These are phyloP conservation scores for Saturnia pavonia DNA, from an alignment of 2,888 invertebrate genomes.

Conservation along the genomic window DNA sequence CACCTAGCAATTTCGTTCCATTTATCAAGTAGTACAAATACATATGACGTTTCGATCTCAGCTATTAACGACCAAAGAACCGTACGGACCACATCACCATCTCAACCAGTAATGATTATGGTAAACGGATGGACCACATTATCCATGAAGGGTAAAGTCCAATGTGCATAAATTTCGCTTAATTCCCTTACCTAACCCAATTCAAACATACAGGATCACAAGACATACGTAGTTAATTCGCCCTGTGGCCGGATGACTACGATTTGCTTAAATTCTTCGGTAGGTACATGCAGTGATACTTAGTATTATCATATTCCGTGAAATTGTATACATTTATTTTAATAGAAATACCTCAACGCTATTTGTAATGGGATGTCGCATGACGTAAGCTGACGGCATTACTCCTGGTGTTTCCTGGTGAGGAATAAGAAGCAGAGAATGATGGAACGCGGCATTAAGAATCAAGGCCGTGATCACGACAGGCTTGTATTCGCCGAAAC, in stretches of 20 bases:
- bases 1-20: slow-evolving; percentile 37
- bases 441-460: slow-evolving; percentile 90
- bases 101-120: background rate
- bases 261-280: slow-evolving; percentile 80
- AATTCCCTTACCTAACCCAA: slow-evolving; percentile 74
- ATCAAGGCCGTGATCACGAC: slow-evolving; percentile 90
- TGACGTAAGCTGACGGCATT: slow-evolving; percentile 88
- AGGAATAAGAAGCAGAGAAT: slow-evolving; percentile 89
- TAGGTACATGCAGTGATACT: slow-evolving; percentile 64
- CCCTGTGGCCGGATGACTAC: slow-evolving; percentile 74
- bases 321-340: slow-evolving; percentile 38
- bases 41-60: slow-evolving; percentile 27
- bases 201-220: slow-evolving; percentile 63
- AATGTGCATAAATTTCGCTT: slow-evolving; percentile 66
- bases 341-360: slow-evolving; percentile 84
- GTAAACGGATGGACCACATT: slow-evolving; percentile 32
- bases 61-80: slow-evolving; percentile 26
- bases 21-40: slow-evolving; percentile 24
- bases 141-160: slow-evolving; percentile 44
- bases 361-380: slow-evolving; percentile 87
- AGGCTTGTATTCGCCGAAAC: slow-evolving; percentile 92
- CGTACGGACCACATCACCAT: slow-evolving; percentile 33
- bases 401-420: slow-evolving; percentile 89
- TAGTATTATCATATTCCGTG: slow-evolving; percentile 28
- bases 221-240: slow-evolving; percentile 72